Percentiles rank a stretch among this genome's conserved stretches.
These are phyloP conservation scores for Steromphala cineraria DNA, from an alignment of 2,888 invertebrate species.

Conservation along the genomic window DNA sequence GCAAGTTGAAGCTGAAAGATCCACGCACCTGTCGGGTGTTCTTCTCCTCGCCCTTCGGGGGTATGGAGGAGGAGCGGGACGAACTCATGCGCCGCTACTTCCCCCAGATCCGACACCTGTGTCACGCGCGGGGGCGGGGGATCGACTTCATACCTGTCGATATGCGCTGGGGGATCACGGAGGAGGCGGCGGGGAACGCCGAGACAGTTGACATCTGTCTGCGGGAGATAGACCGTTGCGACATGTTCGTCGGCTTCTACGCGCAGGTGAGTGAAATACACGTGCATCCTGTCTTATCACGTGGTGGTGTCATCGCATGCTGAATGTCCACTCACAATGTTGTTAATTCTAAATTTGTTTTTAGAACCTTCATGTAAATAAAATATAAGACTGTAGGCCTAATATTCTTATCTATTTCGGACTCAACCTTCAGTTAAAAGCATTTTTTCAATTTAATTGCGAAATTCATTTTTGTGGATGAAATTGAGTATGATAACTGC, in stretches of 20 bases:
- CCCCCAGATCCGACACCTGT: constrained; percentile 65
- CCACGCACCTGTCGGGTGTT: constrained; percentile 64
- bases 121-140: constrained; percentile 56
- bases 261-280: constrained; percentile 65
- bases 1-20: constrained; percentile 49
- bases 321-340: too few species aligned
- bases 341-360: too few species aligned
- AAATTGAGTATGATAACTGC: too few species aligned
- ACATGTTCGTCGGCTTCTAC: constrained; percentile 70
- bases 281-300: neutral
- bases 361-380: too few species aligned
- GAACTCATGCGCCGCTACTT: constrained; percentile 67
- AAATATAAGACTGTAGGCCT: too few species aligned
- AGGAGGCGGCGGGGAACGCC: constrained; percentile 61
- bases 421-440: too few species aligned
- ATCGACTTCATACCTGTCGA: constrained; percentile 70
- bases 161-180: constrained; percentile 73
- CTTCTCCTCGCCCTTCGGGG: constrained; percentile 74
- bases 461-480: too few species aligned
- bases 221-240: constrained; percentile 69
- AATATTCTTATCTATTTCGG: too few species aligned
- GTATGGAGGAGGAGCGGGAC: constrained; percentile 73
- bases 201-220: constrained; percentile 71
- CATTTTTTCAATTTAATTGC: too few species aligned
- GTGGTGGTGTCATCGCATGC: too few species aligned